Percentiles rank a stretch among this genome's conserved stretches.
Evolutionary conservation across 2,113 vertebrate genomes (phyloP).

Genomic region (Tychaedon coryphoeus): DNA sequence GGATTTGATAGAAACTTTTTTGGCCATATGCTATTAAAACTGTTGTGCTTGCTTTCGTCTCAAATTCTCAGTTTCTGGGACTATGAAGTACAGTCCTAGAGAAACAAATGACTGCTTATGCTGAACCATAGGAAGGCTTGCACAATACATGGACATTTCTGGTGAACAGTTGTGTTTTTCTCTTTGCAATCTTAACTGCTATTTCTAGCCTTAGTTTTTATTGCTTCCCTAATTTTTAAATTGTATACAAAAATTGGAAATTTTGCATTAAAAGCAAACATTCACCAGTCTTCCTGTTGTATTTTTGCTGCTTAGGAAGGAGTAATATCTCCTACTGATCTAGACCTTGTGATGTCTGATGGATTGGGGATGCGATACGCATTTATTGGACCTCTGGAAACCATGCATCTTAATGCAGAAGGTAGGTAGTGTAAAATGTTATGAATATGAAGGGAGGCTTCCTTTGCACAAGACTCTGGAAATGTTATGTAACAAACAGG

Average conservation of each 20-base stretch:
- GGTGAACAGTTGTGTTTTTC: background rate
- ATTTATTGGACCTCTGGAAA: conserved; percentile 96
- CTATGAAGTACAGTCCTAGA: background rate
- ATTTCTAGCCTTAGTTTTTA: background rate
- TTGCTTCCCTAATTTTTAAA: background rate
- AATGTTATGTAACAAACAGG: background rate
- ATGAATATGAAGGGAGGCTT: background rate
- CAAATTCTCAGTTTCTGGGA: background rate
- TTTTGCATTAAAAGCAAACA: background rate
- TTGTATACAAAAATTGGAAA: background rate
- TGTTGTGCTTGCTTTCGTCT: background rate
- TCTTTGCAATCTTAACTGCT: background rate
- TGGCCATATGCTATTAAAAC: background rate
- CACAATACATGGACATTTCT: background rate
- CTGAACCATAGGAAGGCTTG: background rate
- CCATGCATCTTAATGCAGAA: conserved; percentile 95
- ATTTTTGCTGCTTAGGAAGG: conserved; percentile 79
- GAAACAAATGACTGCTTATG: background rate
- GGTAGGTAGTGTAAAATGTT: conserved; percentile 59
- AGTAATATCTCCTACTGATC: conserved; percentile 86
- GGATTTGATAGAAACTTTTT: background rate
- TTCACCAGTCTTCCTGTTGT: background rate
- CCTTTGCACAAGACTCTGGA: background rate
- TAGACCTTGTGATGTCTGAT: conserved; percentile 96
- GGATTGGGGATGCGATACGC: conserved; percentile 95